Percentiles rank a stretch among this genome's conserved stretches.
phyloP scores from a whole-genome alignment of 1,140 invertebrate species.

The Gryon sp. region DNA sequence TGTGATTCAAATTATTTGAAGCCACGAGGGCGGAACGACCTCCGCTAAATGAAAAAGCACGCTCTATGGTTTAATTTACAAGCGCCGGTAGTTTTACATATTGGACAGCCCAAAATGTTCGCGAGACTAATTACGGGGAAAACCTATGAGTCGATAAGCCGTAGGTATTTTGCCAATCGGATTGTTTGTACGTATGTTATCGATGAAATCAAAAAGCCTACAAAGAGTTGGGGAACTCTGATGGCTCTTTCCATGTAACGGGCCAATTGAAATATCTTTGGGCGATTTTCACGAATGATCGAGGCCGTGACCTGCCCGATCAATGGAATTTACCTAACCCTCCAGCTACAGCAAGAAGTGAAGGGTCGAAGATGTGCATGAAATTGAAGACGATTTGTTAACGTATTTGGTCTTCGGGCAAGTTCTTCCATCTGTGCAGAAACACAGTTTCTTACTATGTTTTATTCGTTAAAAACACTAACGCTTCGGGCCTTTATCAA shows the following conservation, averaged over 20 bases:
- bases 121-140: slow-evolving; percentile 14
- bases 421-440: neutral
- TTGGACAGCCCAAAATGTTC: slow-evolving; percentile 8
- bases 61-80: slow-evolving; percentile 20
- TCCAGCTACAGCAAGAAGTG: slow-evolving; percentile 39
- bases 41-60: slow-evolving; percentile 13
- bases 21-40: slow-evolving; percentile 1
- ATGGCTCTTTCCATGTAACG: slow-evolving; percentile 24
- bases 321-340: slow-evolving; percentile 48
- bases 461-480: slow-evolving; percentile 4
- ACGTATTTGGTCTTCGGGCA: neutral
- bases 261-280: slow-evolving; percentile 61
- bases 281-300: slow-evolving; percentile 69
- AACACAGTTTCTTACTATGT: no score
- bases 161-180: neutral
- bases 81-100: neutral
- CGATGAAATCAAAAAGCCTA: slow-evolving; percentile 7
- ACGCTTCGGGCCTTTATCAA: neutral
- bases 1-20: slow-evolving; percentile 50
- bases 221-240: neutral
- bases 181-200: slow-evolving; percentile 20
- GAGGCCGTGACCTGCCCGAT: slow-evolving; percentile 43
- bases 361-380: slow-evolving; percentile 27
- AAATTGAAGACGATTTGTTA: slow-evolving; percentile 46
- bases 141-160: neutral